Base-by-base conservation (phyloP, 2,888 invertebrate genomes). In the Lamellibrachia satsuma region DNA sequence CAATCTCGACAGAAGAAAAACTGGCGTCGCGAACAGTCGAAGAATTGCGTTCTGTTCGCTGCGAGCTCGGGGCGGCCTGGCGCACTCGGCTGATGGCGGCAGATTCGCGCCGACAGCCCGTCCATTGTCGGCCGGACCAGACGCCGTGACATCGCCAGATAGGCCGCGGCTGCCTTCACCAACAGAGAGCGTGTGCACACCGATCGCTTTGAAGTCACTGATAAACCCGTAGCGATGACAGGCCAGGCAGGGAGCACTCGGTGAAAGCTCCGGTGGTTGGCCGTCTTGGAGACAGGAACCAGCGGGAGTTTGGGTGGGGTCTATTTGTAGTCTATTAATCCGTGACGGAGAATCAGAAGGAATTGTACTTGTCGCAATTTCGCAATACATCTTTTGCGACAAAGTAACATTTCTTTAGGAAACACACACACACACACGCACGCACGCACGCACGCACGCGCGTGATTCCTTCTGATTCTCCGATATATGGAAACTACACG, bases 1-100 rank as follows among this genome's bases (percentile, higher is more conserved):
- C 75, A 75, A 75, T 75, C 75, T 75, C 22, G 75, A 15, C 75
- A 75, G 75, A 75, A 75, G 75, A 75, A 75, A 75, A 75, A 75
- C 75, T 75, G 75, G 75, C 75, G 75, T 75, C 75, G 75, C n/a
- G 75, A 22, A 75, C 6, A 75, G 75, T 15, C 75, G 75, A 75
- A 75, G 75, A 75, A 75, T 75, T n/a, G 75, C 22, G 75, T 75
- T 75, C 75, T 75, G 75, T 75, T 75, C 75, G 75, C 75, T 22
- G 15, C 75, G 75, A 22, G 75, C 22, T 39, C 75, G 22, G 15
- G 22, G 75, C 75, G 75, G 15, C 75, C 6, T 75, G 75, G 22
- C 75, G 75, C 75, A 75, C 75, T 15, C 22, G 8, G 75, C 75
- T 75, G 75, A 75, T 75, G 75, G 75, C 75, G 75, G 75, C 22